Evolutionary conservation across 2,797 vertebrate species (phyloP).

Genomic region (Gadopsis bispinosus): DNA sequence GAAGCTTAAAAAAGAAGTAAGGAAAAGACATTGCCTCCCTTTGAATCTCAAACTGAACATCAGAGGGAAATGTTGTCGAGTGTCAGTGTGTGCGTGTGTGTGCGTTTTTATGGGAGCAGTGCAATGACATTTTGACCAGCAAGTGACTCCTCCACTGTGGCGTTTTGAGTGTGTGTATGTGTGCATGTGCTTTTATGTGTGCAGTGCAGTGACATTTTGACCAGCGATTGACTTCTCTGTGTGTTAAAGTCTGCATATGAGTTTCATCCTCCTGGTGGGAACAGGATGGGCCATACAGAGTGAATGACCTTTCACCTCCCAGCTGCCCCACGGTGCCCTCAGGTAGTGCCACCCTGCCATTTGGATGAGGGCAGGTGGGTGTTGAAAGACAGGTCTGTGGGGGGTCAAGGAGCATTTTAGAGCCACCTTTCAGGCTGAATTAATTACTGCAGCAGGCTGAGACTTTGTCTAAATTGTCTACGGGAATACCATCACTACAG

Average conservation of each 20-base stretch:
- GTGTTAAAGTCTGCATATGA: constrained; percentile 34
- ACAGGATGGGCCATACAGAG: constrained; percentile 63
- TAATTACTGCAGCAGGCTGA: not conserved
- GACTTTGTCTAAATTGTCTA: not conserved
- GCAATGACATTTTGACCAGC: constrained; percentile 67
- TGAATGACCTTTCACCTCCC: constrained; percentile 75
- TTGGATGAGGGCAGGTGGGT: constrained; percentile 40
- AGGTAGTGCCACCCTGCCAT: constrained; percentile 44
- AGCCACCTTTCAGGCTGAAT: constrained; percentile 29
- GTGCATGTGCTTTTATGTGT: constrained; percentile 50
- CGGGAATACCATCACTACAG: not conserved
- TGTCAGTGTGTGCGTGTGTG: not conserved
- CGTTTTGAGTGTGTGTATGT: constrained; percentile 9
- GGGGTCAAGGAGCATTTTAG: constrained; percentile 22
- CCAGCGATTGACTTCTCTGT: constrained; percentile 38
- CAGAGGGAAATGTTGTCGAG: constrained; percentile 24
- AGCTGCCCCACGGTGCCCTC: constrained; percentile 52
- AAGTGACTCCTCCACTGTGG: constrained; percentile 21
- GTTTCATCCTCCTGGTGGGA: constrained; percentile 55
- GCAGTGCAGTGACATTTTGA: constrained; percentile 67
- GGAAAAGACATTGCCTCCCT: constrained; percentile 15
- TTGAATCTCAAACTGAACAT: constrained; percentile 42
- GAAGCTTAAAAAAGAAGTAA: constrained; percentile 9
- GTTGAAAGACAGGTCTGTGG: constrained; percentile 37
- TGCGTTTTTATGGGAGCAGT: constrained; percentile 30